Evolutionary conservation across 1,140 invertebrate genomes (phyloP), one percentile per base, ranked within the genome.

Genomic region (Lepidotrigona ventralis): DNA sequence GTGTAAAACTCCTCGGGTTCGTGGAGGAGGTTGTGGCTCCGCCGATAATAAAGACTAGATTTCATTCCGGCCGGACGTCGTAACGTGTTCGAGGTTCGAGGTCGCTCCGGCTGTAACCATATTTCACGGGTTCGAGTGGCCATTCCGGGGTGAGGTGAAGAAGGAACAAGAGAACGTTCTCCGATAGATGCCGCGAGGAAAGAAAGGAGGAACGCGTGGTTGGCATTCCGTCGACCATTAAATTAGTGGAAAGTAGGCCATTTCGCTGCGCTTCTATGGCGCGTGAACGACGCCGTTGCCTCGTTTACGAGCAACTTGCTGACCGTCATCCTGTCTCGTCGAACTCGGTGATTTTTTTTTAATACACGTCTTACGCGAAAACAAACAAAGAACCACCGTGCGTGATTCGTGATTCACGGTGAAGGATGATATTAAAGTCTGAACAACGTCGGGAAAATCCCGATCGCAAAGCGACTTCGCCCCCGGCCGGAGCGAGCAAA

Each of bases 91-190:
- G 54, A 26, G 68, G 72, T 64, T 58, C 63, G 72, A 88, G 84
- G 76, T 84, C 86, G 58, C 53, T 68, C 73, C 19, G 84, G 64
- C 73, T 79, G 79, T 77, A 86, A 79, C 85, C 81, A 71, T 86
- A 88, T 88, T 89, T 89, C 71, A 88, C 72, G 68, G 64, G 33
- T 84, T 88, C 75, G 83, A 86, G 88, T 74, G 63, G 64, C 72
- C 58, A 70, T 78, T 68, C n/a, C 46, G 29, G 77, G 63, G 1
- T 0, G 0, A 0, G 15, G n/a, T 2, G n/a, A 17, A 26, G n/a
- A 14, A 29, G 51, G 33, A 39, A 53, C 58, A 19, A 53, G 63
- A 29, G 51, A 72, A 68, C 26, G 54, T 29, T n/a, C n/a, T n/a
- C 60, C 54, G 26, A 11, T 39, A 68, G 39, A 54, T 29, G 8